phyloP scores from a whole-genome alignment of 2,113 vertebrate species.

The Condylura cristata region DNA sequence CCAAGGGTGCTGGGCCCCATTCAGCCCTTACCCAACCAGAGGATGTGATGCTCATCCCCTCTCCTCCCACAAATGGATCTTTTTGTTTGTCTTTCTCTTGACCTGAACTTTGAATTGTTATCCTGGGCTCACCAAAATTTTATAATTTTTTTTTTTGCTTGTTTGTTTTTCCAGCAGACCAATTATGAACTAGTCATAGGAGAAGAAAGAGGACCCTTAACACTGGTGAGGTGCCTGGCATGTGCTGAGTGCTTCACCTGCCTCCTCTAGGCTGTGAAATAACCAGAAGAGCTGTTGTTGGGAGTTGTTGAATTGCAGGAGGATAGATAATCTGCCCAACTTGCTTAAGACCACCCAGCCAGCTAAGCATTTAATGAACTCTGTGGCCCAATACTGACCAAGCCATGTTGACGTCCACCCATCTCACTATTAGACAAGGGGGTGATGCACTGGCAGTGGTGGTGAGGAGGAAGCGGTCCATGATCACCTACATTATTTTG shows the following conservation, averaged over 20 bases:
- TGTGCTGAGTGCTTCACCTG: background rate
- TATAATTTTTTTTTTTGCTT: background rate
- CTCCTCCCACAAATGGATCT: background rate
- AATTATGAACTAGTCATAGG: background rate
- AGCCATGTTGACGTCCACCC: background rate
- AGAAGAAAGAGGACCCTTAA: background rate
- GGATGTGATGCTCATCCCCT: background rate
- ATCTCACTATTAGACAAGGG: no score
- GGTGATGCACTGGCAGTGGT: background rate
- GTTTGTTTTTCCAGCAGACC: background rate
- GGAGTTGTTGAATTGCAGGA: background rate
- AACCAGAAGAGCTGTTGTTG: background rate
- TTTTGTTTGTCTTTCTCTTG: background rate
- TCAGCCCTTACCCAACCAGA: background rate
- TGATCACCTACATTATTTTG: background rate
- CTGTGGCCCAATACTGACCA: background rate
- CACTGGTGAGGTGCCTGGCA: rapidly evolving
- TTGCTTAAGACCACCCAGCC: background rate
- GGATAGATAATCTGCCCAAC: background rate
- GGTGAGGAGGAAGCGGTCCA: background rate
- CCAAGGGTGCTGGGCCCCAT: background rate
- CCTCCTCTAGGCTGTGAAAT: background rate
- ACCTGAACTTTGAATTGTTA: background rate
- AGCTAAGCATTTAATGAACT: background rate
- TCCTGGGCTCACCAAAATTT: background rate